Conservation (phyloP, 2,113 vertebrate genomes). For the Echinops telfairi region DNA sequence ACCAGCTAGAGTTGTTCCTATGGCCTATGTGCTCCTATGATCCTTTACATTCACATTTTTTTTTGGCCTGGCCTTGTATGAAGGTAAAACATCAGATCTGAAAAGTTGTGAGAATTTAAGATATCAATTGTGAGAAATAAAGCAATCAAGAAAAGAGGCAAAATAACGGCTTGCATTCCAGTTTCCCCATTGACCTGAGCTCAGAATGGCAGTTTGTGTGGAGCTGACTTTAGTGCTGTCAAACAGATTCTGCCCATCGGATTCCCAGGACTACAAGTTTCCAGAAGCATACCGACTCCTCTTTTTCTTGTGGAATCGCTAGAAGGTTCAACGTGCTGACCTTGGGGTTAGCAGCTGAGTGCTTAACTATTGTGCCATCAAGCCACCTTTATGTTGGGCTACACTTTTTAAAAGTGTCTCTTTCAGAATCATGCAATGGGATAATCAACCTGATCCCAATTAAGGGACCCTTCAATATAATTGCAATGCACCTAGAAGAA, state of each 20-base stretch:
- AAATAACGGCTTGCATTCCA: no score
- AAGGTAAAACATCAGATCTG: neutral
- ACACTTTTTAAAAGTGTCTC: constrained; percentile 62
- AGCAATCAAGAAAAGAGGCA: neutral
- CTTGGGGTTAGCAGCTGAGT: neutral
- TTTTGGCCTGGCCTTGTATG: neutral
- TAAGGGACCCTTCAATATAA: constrained; percentile 64
- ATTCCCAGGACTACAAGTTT: no score
- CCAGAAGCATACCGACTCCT: neutral
- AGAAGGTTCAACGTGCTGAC: neutral
- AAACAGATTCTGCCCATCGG: no score
- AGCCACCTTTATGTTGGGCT: neutral
- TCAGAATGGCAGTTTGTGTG: neutral
- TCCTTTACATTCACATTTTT: neutral
- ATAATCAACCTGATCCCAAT: constrained; percentile 70
- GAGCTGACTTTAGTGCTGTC: no score
- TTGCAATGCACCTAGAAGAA: constrained; percentile 72
- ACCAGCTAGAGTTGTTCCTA: no score
- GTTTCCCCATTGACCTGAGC: neutral
- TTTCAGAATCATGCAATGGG: constrained; percentile 54
- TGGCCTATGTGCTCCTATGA: no score
- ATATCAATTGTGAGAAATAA: neutral
- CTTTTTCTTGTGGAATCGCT: neutral
- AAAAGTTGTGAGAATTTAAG: neutral
- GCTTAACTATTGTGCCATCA: neutral